Base-by-base conservation (phyloP, 2,113 vertebrate genomes). In the Sapayoa aenigma region DNA sequence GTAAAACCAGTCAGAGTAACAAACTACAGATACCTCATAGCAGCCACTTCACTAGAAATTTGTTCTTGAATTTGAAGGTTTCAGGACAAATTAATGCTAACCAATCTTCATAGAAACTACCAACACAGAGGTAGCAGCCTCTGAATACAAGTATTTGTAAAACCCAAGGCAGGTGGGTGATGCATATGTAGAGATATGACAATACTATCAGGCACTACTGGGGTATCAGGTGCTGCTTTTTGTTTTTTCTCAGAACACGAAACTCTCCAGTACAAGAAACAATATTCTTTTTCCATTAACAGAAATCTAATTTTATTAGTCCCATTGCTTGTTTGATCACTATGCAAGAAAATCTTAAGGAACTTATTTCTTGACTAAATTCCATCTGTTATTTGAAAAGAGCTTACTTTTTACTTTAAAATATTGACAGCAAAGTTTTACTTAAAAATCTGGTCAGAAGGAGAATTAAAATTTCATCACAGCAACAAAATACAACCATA, bases 341-440 rank as follows among this genome's bases (percentile, higher is more conserved):
- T 86, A 13, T 9, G 59, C 44, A 96, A 84, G 67, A 85, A 94
- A 95, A 93, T 71, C 39, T 71, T 58, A 19, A 66, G 37, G 11
- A 89, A 42, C 14, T 97, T 50, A 83, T 56, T 92, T 90, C 79
- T 81, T 33, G 50, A 94, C 44, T 58, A 94, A 93, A 93, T 91
- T 84, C 60, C 42, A 69, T 35, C 41, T 41, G 55, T 62, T 88
- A 83, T 86, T 89, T 85, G 73, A 83, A 92, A 71, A 83, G 30
- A 30, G 14, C 14, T 83, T 63, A 33, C 12, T 24, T 55, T 25
- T 65, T n/a, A 44, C 39, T 94, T 86, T 22, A 89, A 20, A 89
- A 81, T 17, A 22, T 4, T 68, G 50, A 81, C 41, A 85, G 77
- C 21, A 82, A 96, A 91, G 37, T 42, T 52, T 56, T 77, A 89